Evolutionary conservation across 2,797 vertebrate genomes (phyloP), one percentile per base, ranked within the genome.

Genomic region (Luscinia megarhynchos): DNA sequence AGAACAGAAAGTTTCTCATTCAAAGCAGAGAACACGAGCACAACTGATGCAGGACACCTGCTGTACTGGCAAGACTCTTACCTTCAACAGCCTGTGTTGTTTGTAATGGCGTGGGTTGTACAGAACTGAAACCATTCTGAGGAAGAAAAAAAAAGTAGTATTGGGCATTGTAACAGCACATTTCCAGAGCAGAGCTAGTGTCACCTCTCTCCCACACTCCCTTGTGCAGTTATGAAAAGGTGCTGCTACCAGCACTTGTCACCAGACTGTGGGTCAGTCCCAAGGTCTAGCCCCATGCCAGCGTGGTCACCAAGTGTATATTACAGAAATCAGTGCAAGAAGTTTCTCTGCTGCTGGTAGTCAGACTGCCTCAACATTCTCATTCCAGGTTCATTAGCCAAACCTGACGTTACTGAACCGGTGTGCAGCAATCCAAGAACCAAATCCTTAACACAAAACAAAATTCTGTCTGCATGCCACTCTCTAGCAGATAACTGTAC

Each of bases 61-160:
- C 29, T 3, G 24, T 12, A 19, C 59, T 38, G 36, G 22, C 55
- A 30, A 24, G 73, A 51, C 41, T 69, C 98, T 98, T 94, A 99
- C 99, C 99, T 98, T 99, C 99, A 89, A 98, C 98, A 74, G 99
- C 98, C 97, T 98, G 99, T 6, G 98, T 95, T 46, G 98, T 97
- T 97, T 99, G 99, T 95, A 99, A 98, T 41, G 97, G 98, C 34
- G 98, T 97, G 70, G 98, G 97, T 96, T 99, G 99, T 92, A 99
- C 98, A 67, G 99, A 99, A 97, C 97, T 98, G 98, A 99, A 99
- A 96, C 99, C 99, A 95, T 99, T 99, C 99, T 99, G 98, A 63
- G 46, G 76, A 80, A 84, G 76, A 96, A 94, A 89, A 87, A 87
- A 13, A 61, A 73, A 87, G 59, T 62, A 84, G 13, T 6, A 30